These are phyloP conservation scores for Dryococelus australis DNA, from an alignment of 2,888 invertebrate species.

Conservation along the genomic window DNA sequence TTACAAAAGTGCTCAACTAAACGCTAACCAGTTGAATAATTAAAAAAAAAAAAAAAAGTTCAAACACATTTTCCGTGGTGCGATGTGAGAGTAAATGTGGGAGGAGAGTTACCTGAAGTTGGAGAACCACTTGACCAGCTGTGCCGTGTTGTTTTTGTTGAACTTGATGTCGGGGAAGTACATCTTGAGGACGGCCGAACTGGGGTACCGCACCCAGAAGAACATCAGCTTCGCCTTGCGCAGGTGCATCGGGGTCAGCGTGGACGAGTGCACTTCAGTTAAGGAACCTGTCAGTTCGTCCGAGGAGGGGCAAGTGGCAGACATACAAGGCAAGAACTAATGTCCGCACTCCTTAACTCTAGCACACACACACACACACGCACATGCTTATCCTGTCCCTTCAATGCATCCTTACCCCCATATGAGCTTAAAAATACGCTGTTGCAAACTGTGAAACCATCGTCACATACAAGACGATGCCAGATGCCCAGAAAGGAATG, in stretches of 20 bases:
- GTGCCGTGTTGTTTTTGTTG: constrained; percentile 99
- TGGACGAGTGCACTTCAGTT: constrained; percentile 91
- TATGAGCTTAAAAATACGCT: too few species aligned
- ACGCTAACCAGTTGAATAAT: too few species aligned
- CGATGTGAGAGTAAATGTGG: too few species aligned
- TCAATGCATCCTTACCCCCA: not conserved
- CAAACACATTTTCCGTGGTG: too few species aligned
- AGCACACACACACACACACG: too few species aligned
- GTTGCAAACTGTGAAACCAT: too few species aligned
- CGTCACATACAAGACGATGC: too few species aligned
- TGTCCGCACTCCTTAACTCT: not conserved
- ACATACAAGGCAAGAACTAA: not conserved
- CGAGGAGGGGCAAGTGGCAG: not conserved
- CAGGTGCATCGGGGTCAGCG: constrained; percentile 99
- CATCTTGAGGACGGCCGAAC: constrained; percentile 98
- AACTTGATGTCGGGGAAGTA: constrained; percentile 99
- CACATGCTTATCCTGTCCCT: too few species aligned
- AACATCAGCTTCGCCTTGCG: constrained; percentile 99
- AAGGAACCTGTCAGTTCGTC: constrained; percentile 65
- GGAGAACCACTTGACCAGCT: constrained; percentile 99
- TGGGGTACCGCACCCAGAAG: constrained; percentile 99
- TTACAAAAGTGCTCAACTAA: too few species aligned
- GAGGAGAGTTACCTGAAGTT: constrained; percentile 91
- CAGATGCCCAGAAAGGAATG: too few species aligned
- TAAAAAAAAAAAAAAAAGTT: too few species aligned